Percentiles rank a stretch among this genome's conserved stretches.
phyloP scores from a whole-genome alignment of 1,140 invertebrate species.

The Drosophila bocki region DNA sequence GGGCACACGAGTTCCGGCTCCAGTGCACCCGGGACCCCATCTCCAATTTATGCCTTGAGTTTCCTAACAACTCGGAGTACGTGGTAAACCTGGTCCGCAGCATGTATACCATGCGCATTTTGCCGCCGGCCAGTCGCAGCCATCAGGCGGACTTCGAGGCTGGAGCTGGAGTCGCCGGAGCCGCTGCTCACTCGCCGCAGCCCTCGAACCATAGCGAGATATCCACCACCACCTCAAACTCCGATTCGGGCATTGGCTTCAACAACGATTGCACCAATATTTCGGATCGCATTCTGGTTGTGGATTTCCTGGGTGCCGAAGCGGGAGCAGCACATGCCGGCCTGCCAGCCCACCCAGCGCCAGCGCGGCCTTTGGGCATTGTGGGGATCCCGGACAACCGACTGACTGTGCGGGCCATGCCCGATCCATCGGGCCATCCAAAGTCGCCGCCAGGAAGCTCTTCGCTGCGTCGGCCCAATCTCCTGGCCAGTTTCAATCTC shows the following conservation, averaged over 20 bases:
- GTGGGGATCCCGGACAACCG: conserved; percentile 76
- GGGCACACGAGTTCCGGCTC: conserved; percentile 92
- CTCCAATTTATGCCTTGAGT: conserved; percentile 92
- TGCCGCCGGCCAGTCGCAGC: conserved; percentile 70
- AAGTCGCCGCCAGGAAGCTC: conserved; percentile 47
- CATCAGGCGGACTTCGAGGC: conserved; percentile 56
- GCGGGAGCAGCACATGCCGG: conserved; percentile 32
- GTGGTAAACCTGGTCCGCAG: conserved; percentile 91
- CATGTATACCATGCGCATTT: conserved; percentile 88
- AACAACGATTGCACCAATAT: conserved; percentile 93
- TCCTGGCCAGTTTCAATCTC: conserved; percentile 75
- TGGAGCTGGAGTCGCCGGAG: conserved; percentile 30
- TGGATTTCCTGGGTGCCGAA: conserved; percentile 88
- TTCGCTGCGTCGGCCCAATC: conserved; percentile 63
- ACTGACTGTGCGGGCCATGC: conserved; percentile 86
- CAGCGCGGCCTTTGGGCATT: conserved; percentile 64
- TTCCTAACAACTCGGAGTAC: conserved; percentile 94
- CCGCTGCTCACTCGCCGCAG: conserved; percentile 90
- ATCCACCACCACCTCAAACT: conserved; percentile 95
- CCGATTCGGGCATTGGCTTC: conserved; percentile 97
- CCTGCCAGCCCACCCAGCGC: conserved; percentile 36
- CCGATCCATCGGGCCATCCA: conserved; percentile 57
- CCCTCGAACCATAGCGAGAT: conserved; percentile 92
- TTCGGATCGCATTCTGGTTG: conserved; percentile 92
- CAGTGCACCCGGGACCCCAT: conserved; percentile 90